Percentiles rank a stretch among this genome's conserved stretches.
Evolutionary conservation across 2,113 vertebrate genomes (phyloP).

Genomic region (Nycticebus coucang): DNA sequence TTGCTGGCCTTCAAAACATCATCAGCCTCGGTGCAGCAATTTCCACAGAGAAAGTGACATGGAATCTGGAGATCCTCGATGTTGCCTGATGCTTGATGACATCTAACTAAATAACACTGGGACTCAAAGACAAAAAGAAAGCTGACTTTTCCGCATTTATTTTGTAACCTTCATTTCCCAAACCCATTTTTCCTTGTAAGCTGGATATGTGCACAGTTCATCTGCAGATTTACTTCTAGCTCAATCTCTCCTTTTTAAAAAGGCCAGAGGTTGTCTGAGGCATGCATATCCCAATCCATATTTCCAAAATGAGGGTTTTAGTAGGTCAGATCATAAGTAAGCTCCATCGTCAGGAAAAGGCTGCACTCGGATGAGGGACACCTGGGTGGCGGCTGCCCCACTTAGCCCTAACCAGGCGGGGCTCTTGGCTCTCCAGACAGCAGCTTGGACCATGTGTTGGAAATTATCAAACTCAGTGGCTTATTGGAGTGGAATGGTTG

Average conservation of each 20-base stretch:
- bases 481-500: conserved; percentile 71
- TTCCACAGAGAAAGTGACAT: not conserved
- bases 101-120: not conserved
- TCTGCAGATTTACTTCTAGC: not conserved
- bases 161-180: not conserved
- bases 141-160: not conserved
- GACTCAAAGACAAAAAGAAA: not conserved
- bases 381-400: not conserved
- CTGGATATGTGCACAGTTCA: not conserved
- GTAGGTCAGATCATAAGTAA: not conserved
- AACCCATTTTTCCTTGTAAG: not conserved
- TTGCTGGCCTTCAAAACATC: not conserved
- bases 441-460: not conserved
- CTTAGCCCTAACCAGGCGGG: conserved; percentile 2
- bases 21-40: not conserved
- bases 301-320: not conserved
- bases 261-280: not conserved
- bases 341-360: not conserved
- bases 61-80: not conserved
- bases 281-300: not conserved
- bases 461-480: conserved; percentile 67
- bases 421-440: not conserved
- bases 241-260: not conserved
- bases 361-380: too few species aligned
- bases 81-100: not conserved